These are phyloP conservation scores for Antennarius striatus DNA, from an alignment of 2,113 vertebrate species.

Conservation along the genomic window DNA sequence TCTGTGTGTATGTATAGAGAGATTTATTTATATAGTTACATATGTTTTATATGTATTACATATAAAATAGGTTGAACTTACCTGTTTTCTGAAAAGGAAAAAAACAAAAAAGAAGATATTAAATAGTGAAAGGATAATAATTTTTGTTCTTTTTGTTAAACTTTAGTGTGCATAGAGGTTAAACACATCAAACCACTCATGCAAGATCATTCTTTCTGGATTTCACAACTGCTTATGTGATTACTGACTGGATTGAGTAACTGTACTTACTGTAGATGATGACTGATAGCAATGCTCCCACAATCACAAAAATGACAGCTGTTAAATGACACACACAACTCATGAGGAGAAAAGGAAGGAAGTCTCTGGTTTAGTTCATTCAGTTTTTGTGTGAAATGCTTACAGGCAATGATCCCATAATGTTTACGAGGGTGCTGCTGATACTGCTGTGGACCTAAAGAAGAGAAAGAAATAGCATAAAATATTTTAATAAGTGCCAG, in stretches of 20 bases:
- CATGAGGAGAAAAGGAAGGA: no score
- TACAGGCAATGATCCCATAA: rapidly evolving
- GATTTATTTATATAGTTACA: no score
- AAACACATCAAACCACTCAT: background rate
- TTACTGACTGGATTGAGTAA: background rate
- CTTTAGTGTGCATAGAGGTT: no score
- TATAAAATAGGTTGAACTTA: no score
- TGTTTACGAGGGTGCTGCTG: rapidly evolving
- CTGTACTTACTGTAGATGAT: background rate
- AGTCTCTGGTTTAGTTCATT: background rate
- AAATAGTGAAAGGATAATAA: no score
- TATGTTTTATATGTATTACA: no score
- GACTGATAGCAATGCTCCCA: background rate
- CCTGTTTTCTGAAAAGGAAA: no score
- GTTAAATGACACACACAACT: background rate
- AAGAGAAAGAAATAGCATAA: background rate
- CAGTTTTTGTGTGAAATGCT: background rate
- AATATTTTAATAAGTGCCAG: background rate
- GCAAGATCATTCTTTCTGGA: background rate
- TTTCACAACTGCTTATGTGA: background rate
- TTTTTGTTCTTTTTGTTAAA: no score
- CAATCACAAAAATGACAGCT: background rate
- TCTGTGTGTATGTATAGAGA: no score
- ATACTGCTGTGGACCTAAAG: background rate
- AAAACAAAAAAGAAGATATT: no score